Conservation (phyloP, 2,888 invertebrate genomes). For the Cacoxenus indagator region DNA sequence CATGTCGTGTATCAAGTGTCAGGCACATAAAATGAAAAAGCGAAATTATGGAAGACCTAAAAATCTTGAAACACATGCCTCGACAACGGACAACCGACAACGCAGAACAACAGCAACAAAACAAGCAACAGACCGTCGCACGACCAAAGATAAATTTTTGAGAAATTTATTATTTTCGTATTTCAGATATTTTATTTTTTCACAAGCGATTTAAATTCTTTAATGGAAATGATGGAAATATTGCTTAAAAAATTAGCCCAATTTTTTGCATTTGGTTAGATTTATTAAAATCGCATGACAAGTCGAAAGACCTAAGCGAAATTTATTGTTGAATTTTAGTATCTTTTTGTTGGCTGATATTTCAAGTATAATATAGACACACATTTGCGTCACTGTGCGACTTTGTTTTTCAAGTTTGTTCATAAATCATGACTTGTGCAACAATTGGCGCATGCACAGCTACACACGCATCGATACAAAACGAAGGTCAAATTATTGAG, state of each 20-base stretch:
- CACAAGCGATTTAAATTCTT: not conserved
- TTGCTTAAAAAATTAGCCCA: not conserved
- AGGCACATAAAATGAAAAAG: not conserved
- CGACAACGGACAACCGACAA: constrained; percentile 24
- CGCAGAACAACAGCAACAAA: constrained; percentile 1
- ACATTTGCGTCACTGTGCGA: constrained; percentile 5
- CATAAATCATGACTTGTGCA: constrained; percentile 45
- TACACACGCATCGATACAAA: not conserved
- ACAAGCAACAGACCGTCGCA: not conserved
- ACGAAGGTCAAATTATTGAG: not conserved
- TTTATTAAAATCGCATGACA: not conserved
- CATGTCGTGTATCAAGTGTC: constrained; percentile 42
- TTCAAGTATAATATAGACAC: not conserved
- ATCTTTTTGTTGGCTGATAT: not conserved
- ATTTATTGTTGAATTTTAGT: constrained; percentile 44
- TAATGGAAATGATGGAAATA: not conserved
- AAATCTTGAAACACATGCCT: constrained; percentile 42
- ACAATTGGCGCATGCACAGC: constrained; percentile 46
- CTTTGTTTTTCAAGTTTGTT: constrained; percentile 39
- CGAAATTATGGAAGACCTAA: constrained; percentile 21
- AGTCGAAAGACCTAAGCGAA: constrained; percentile 37
- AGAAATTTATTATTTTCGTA: not conserved
- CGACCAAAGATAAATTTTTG: not conserved
- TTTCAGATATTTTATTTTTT: not conserved
- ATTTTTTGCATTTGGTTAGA: constrained; percentile 8